Evolutionary conservation across 2,888 invertebrate species (phyloP).

Genomic region (Coenonympha glycerion): DNA sequence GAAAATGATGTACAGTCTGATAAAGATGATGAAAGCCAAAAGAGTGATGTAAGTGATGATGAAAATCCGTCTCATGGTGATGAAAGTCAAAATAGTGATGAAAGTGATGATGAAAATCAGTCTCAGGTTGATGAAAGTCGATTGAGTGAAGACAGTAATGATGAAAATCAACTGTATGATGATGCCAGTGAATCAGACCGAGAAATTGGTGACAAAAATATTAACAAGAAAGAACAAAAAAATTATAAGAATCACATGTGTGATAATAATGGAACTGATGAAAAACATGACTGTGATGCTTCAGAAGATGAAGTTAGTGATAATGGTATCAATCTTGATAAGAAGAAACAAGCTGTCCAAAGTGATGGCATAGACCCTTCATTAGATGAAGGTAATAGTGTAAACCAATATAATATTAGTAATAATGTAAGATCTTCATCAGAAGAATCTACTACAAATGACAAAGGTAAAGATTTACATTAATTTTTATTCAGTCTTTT

Average conservation of each 20-base stretch:
- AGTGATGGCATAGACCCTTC: background rate
- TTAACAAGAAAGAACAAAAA: background rate
- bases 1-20: slow-evolving; percentile 17
- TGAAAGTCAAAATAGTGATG: slow-evolving; percentile 18
- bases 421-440: too few species aligned
- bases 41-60: too few species aligned
- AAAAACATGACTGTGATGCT: background rate
- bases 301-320: background rate
- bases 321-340: background rate
- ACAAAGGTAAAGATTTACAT: background rate
- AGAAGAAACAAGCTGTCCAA: background rate
- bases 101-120: slow-evolving; percentile 2
- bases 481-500: too few species aligned
- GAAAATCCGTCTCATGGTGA: slow-evolving; percentile 18
- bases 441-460: background rate
- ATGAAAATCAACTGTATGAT: too few species aligned
- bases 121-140: background rate
- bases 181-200: too few species aligned
- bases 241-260: background rate
- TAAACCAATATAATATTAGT: background rate
- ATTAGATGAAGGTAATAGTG: background rate
- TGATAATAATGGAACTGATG: background rate
- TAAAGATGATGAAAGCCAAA: slow-evolving; percentile 9
- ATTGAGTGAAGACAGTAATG: background rate
- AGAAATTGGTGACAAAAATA: too few species aligned